Evolutionary conservation across 2,797 vertebrate genomes (phyloP).

Genomic region (Protosalanx chinensis): DNA sequence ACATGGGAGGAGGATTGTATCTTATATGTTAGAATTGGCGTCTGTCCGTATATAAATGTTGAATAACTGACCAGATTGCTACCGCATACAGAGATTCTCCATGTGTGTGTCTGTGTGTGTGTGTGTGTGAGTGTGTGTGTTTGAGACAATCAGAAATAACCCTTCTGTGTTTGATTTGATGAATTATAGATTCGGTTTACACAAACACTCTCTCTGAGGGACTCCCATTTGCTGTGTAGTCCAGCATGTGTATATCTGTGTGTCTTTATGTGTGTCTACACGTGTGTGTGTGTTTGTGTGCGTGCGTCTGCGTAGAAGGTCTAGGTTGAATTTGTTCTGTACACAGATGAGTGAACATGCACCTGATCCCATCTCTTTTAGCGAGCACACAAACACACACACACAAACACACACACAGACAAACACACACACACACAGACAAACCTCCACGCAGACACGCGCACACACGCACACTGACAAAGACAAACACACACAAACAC

Average conservation of each 20-base stretch:
- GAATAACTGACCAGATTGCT: not conserved
- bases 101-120: no score
- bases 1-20: not conserved
- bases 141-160: not conserved
- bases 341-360: slow-evolving; percentile 22
- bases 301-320: no score
- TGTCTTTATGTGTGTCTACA: no score
- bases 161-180: slow-evolving; percentile 22
- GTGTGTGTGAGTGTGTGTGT: not conserved
- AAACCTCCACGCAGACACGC: no score
- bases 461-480: no score
- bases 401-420: no score
- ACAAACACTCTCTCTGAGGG: no score
- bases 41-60: not conserved
- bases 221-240: no score
- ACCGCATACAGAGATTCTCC: not conserved
- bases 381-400: no score
- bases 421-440: no score
- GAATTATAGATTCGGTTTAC: not conserved
- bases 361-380: slow-evolving; percentile 14
- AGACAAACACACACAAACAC: not conserved
- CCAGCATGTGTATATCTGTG: no score
- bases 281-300: no score
- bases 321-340: slow-evolving; percentile 25
- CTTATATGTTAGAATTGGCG: not conserved